Evolutionary conservation across 2,113 vertebrate genomes (phyloP).

Genomic region (Scytalopus superciliaris): DNA sequence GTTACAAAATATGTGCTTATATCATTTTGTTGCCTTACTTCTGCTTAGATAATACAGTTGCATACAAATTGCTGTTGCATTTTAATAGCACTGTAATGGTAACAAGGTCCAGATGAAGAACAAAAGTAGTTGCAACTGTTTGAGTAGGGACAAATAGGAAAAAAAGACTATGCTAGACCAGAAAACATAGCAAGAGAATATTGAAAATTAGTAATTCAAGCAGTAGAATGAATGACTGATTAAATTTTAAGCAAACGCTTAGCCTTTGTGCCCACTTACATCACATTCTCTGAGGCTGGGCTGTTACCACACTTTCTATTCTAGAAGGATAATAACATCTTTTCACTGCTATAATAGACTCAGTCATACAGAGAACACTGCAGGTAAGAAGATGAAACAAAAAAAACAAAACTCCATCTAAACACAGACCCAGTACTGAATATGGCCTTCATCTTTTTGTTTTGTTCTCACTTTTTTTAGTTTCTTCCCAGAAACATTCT

Average conservation of each 20-base stretch:
- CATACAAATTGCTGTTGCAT: background rate
- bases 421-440: background rate
- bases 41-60: background rate
- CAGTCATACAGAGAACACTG: background rate
- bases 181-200: background rate
- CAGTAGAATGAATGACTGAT: background rate
- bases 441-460: background rate
- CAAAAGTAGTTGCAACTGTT: background rate
- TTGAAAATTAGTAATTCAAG: background rate
- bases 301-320: background rate
- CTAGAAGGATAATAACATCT: background rate
- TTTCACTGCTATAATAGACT: background rate
- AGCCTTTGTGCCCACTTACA: background rate
- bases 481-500: background rate
- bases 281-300: background rate
- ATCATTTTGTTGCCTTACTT: background rate
- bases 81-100: background rate
- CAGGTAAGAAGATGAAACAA: background rate
- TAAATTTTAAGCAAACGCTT: background rate
- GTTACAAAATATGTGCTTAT: background rate
- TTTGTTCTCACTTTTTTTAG: background rate
- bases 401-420: background rate
- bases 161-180: background rate
- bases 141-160: background rate
- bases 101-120: background rate